A percentile compares a stretch with the other conserved stretches of the same genome.
Evolutionary conservation across 1,140 invertebrate species (phyloP).

Genomic region (Pseudomyrmex cubaensis): DNA sequence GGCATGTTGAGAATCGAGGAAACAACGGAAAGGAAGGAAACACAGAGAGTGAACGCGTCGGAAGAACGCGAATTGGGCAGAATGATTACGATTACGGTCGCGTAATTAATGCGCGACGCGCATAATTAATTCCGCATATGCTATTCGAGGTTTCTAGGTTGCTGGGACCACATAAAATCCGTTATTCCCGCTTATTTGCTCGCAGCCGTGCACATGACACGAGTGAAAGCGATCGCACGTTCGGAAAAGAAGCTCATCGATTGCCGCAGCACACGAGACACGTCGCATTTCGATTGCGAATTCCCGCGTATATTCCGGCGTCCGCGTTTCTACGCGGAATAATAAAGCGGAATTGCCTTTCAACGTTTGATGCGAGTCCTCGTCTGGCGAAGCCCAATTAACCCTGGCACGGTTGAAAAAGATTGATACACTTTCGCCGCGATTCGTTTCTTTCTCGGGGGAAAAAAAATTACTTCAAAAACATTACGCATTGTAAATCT

Average conservation of each 20-base stretch:
- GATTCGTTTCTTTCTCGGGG: not conserved
- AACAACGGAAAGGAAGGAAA: not conserved
- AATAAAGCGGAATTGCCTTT: constrained; percentile 40
- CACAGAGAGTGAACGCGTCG: not conserved
- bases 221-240: constrained; percentile 79
- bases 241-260: constrained; percentile 41
- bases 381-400: constrained; percentile 32
- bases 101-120: constrained; percentile 44
- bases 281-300: constrained; percentile 42
- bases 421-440: not conserved
- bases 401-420: constrained; percentile 16
- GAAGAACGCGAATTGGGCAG: constrained; percentile 38
- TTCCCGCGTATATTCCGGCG: constrained; percentile 22
- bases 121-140: constrained; percentile 6
- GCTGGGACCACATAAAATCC: constrained; percentile 79
- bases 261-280: not conserved
- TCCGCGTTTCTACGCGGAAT: constrained; percentile 33
- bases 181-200: constrained; percentile 71
- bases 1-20: constrained; percentile 10
- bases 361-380: constrained; percentile 11
- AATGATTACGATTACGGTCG: constrained; percentile 39
- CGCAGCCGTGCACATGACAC: constrained; percentile 38
- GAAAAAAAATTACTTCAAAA: not conserved
- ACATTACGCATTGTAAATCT: not conserved
- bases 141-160: constrained; percentile 83